Conservation (phyloP, 2,113 vertebrate species). For the Lampris incognitus region DNA sequence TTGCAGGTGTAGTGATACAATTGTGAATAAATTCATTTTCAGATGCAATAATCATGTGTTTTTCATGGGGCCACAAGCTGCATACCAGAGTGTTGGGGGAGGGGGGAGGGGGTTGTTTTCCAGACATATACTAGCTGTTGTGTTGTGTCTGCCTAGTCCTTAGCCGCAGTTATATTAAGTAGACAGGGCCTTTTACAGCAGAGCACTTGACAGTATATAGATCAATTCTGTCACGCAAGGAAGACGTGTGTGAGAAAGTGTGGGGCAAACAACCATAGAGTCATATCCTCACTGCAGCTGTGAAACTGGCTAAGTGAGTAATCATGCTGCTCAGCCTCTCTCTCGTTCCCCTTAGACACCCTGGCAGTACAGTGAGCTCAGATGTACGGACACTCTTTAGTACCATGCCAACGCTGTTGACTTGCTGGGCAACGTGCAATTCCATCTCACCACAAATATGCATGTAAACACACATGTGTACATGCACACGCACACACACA, state of each 20-base stretch:
- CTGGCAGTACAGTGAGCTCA: conserved; percentile 26
- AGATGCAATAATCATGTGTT: too few relatives aligned
- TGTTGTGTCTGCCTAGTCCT: conserved; percentile 56
- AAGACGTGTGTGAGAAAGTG: background rate
- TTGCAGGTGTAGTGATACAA: too few relatives aligned
- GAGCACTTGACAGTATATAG: conserved; percentile 12
- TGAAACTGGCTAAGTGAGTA: conserved; percentile 53
- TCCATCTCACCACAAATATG: conserved; percentile 25
- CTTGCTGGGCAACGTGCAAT: conserved; percentile 16
- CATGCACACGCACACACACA: background rate
- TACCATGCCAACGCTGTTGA: conserved; percentile 7
- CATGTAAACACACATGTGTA: conserved; percentile 19
- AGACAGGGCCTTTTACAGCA: background rate
- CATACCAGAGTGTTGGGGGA: conserved; percentile 32
- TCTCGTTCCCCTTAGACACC: conserved; percentile 16
- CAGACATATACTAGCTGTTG: conserved; percentile 30
- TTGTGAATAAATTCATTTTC: too few relatives aligned
- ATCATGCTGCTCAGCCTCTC: conserved; percentile 38
- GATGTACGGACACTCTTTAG: conserved; percentile 38
- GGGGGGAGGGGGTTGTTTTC: conserved; percentile 27
- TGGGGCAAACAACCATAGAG: background rate
- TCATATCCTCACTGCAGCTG: conserved; percentile 27
- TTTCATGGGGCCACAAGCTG: background rate
- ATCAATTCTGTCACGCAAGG: conserved; percentile 1
- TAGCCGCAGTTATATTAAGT: conserved; percentile 27